These are phyloP conservation scores for Astreopora myriophthalma DNA, from an alignment of 64 coral and sea anemone genomes.

Conservation along the genomic window DNA sequence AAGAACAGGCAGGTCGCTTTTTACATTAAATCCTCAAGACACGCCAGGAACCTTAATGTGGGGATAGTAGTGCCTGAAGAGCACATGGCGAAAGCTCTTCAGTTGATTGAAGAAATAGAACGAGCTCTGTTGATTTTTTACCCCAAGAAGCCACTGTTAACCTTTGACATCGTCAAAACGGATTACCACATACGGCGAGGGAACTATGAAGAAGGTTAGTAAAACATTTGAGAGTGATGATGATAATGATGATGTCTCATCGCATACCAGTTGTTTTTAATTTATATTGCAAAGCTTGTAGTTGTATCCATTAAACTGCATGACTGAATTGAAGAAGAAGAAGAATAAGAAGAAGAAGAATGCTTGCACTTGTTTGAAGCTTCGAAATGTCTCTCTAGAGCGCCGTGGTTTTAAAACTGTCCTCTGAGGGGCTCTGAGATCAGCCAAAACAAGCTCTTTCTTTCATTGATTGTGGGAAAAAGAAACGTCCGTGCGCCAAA, in stretches of 20 bases:
- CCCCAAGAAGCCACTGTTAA: neutral
- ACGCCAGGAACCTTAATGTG: neutral
- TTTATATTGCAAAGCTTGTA: neutral
- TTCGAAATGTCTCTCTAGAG: too few species aligned
- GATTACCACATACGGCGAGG: neutral
- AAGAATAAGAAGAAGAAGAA: too few species aligned
- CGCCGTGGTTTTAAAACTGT: too few species aligned
- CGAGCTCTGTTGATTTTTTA: neutral
- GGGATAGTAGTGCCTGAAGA: neutral
- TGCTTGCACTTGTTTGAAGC: too few species aligned
- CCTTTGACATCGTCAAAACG: conserved; percentile 13
- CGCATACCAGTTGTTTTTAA: too few species aligned
- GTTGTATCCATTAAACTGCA: too few species aligned
- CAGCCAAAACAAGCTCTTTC: too few species aligned
- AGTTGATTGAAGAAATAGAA: conserved; percentile 10
- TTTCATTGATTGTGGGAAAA: too few species aligned
- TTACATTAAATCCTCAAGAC: conserved; percentile 4
- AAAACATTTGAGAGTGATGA: neutral
- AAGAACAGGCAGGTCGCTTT: conserved; percentile 16
- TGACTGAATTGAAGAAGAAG: too few species aligned
- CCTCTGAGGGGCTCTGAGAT: too few species aligned
- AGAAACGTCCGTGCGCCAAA: too few species aligned
- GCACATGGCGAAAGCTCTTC: neutral
- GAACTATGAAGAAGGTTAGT: neutral
- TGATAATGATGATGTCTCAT: neutral